Percentiles rank a stretch among this genome's conserved stretches.
These are phyloP conservation scores for Nephotettix cincticeps DNA, from an alignment of 1,140 invertebrate genomes.

Conservation along the genomic window DNA sequence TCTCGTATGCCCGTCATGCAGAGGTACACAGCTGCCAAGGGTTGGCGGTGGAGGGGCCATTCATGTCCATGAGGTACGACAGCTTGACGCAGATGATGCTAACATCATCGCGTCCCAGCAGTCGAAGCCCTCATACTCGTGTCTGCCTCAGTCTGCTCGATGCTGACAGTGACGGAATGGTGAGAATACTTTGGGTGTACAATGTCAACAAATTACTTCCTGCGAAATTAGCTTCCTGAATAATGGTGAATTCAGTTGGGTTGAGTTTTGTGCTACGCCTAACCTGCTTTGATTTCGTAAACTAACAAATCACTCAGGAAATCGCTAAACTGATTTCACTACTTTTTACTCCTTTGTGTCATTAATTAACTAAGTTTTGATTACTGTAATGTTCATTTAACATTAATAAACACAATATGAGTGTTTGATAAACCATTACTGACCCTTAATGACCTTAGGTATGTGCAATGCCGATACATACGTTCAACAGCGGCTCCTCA, in stretches of 20 bases:
- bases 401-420: too few relatives aligned
- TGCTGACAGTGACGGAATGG: background rate
- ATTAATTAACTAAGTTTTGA: background rate
- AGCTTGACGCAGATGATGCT: constrained; percentile 45
- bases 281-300: too few relatives aligned
- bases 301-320: background rate
- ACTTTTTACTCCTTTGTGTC: background rate
- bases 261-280: too few relatives aligned
- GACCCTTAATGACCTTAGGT: too few relatives aligned
- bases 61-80: constrained; percentile 31
- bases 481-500: background rate
- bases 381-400: background rate
- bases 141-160: constrained; percentile 49
- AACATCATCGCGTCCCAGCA: constrained; percentile 60
- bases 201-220: too few relatives aligned
- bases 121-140: constrained; percentile 54
- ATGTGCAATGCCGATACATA: background rate
- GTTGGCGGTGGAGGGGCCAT: constrained; percentile 23
- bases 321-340: background rate
- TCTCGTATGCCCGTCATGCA: background rate
- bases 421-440: too few relatives aligned
- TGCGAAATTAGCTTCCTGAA: too few relatives aligned
- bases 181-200: too few relatives aligned
- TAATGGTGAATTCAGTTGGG: too few relatives aligned
- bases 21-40: background rate